Conservation (phyloP, 1,140 invertebrate genomes). For the Adoxophyes honmai region DNA sequence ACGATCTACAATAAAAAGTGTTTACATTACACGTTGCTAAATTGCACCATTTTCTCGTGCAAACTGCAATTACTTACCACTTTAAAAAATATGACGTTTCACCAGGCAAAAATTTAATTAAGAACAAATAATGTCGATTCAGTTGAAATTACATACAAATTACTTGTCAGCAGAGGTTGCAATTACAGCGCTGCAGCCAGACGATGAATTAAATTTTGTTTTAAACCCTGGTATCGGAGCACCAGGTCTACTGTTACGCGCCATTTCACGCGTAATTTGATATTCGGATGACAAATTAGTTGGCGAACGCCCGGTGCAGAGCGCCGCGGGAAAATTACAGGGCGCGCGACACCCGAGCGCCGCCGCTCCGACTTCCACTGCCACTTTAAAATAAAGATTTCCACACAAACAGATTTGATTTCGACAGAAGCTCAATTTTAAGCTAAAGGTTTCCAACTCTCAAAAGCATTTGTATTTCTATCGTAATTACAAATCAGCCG, state of each 20-base stretch:
- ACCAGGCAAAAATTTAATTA: background rate
- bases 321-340: conserved; percentile 60
- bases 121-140: conserved; percentile 34
- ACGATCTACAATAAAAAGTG: too few species aligned
- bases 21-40: too few species aligned
- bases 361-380: conserved; percentile 9
- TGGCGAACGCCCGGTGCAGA: conserved; percentile 42
- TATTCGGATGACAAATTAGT: conserved; percentile 75
- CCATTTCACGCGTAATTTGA: conserved; percentile 72
- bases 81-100: background rate
- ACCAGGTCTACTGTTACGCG: conserved; percentile 59
- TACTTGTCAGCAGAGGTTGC: conserved; percentile 45
- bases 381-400: conserved; percentile 7
- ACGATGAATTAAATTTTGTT: conserved; percentile 66
- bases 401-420: background rate
- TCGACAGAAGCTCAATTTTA: background rate
- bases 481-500: too few species aligned
- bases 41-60: too few species aligned
- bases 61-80: background rate
- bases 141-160: conserved; percentile 56
- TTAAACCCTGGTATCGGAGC: conserved; percentile 53
- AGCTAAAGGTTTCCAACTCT: too few species aligned
- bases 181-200: conserved; percentile 48
- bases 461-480: too few species aligned
- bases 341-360: conserved; percentile 24